Evolutionary conservation across 2,888 invertebrate genomes (phyloP).

Genomic region (Phortica okadai): DNA sequence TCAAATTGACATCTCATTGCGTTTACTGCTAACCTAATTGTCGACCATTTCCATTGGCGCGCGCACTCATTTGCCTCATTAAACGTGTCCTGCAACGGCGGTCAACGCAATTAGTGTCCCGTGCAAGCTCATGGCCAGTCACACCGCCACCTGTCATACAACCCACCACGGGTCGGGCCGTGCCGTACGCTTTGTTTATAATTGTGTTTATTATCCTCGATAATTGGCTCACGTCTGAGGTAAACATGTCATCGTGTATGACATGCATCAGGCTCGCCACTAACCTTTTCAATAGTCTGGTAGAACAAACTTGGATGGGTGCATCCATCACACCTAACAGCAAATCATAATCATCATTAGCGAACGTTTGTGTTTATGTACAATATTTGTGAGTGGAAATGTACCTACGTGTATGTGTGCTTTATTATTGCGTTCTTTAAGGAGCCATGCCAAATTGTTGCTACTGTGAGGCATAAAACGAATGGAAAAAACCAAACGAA

Average conservation of each 20-base stretch:
- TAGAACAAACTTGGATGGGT: too few species aligned
- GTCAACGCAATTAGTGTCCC: neutral
- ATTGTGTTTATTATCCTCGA: slow-evolving; percentile 47
- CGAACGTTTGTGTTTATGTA: too few species aligned
- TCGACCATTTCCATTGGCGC: slow-evolving; percentile 36
- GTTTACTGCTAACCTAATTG: slow-evolving; percentile 49
- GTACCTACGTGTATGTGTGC: too few species aligned
- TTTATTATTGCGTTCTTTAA: too few species aligned
- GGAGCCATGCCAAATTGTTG: too few species aligned
- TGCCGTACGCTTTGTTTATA: slow-evolving; percentile 28
- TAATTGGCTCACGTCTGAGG: slow-evolving; percentile 44
- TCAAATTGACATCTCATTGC: slow-evolving; percentile 27
- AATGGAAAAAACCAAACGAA: too few species aligned
- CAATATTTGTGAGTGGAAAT: too few species aligned
- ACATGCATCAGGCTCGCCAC: neutral
- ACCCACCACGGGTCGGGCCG: neutral
- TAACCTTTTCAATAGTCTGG: neutral
- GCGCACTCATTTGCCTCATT: slow-evolving; percentile 37
- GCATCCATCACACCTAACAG: too few species aligned
- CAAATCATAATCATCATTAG: too few species aligned
- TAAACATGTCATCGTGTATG: slow-evolving; percentile 3
- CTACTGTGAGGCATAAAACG: too few species aligned
- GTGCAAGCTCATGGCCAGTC: neutral
- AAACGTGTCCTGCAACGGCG: slow-evolving; percentile 41
- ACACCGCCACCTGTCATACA: neutral